phyloP scores from a whole-genome alignment of 1,140 invertebrate genomes.

The Hermetia illucens region DNA sequence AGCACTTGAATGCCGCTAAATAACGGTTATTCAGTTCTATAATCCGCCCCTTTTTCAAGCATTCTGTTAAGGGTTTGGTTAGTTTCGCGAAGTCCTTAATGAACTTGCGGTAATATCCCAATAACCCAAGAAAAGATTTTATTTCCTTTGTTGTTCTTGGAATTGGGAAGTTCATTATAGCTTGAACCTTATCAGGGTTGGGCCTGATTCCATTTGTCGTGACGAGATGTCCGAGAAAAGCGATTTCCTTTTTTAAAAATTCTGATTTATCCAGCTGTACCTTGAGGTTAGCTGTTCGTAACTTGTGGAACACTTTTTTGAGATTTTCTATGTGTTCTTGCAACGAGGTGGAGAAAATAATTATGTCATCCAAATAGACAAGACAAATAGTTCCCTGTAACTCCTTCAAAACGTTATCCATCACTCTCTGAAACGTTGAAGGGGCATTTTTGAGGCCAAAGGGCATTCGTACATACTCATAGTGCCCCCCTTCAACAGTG shows the following conservation, averaged over 20 bases:
- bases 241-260: conserved; percentile 17
- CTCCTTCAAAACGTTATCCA: too few relatives aligned
- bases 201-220: too few relatives aligned
- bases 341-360: conserved; percentile 10
- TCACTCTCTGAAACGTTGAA: too few relatives aligned
- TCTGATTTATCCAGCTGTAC: conserved; percentile 17
- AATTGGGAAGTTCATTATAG: too few relatives aligned
- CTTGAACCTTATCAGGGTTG: too few relatives aligned
- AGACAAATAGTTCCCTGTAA: conserved; percentile 7
- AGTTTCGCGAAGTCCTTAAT: conserved; percentile 17
- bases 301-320: conserved; percentile 10
- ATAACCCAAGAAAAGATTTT: conserved; percentile 15
- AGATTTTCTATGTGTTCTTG: conserved; percentile 12
- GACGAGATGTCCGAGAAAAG: conserved; percentile 18
- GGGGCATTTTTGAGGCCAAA: too few relatives aligned
- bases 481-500: too few relatives aligned
- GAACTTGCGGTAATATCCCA: conserved; percentile 10
- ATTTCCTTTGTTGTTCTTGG: conserved; percentile 12
- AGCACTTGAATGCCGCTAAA: conserved; percentile 11
- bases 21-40: conserved; percentile 12
- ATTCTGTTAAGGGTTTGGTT: conserved; percentile 12
- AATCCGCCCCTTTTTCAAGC: conserved; percentile 11
- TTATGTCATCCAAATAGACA: conserved; percentile 13
- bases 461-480: too few relatives aligned
- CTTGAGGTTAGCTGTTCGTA: conserved; percentile 16